Base-by-base conservation (phyloP, 2,888 invertebrate species). In the Orgyia antiqua region DNA sequence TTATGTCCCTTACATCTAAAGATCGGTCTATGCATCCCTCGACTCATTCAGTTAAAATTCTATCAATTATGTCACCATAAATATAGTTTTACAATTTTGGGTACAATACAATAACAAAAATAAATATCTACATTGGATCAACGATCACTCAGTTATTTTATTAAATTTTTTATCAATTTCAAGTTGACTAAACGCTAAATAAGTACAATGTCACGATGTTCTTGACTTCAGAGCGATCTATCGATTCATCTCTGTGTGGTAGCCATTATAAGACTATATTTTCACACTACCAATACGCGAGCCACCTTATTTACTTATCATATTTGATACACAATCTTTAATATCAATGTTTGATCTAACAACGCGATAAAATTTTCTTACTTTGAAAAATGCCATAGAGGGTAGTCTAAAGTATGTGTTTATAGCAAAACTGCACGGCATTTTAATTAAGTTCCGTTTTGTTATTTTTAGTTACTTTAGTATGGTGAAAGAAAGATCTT, bases 101-200 rank as follows among this genome's bases (percentile, higher is more conserved):
- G 62, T 73, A 80, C 74, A 82, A 78, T 76, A 82, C 66, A 68
- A 78, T 82, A 83, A 86, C 84, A 84, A 83, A 84, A 86, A 86
- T 86, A 86, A 84, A 84, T 83, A 86, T 86, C 83, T 86, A 84
- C 80, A 84, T 76, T 72, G 78, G 67, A 68, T 77, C 76, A 83
- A 84, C 80, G 79, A 82, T 72, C 76, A 73, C 74, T 69, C 79
- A 67, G 51, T 66, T 56, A n/a, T n/a, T n/a, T n/a, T n/a, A n/a
- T 48, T 23, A 21, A 6, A 3, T n/a, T 38, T 33, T 35, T 68
- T 66, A 66, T 75, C 69, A 71, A 70, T 75, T 79, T 72, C 68
- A 68, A 75, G 58, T 71, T 74, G 75, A 74, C 78, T 79, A 80
- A 68, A 62, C 65, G 65, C 83, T 86, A 83, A 67, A 73, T 84